These are phyloP conservation scores for Garra rufa DNA, from an alignment of 2,113 vertebrate genomes.

Conservation along the genomic window DNA sequence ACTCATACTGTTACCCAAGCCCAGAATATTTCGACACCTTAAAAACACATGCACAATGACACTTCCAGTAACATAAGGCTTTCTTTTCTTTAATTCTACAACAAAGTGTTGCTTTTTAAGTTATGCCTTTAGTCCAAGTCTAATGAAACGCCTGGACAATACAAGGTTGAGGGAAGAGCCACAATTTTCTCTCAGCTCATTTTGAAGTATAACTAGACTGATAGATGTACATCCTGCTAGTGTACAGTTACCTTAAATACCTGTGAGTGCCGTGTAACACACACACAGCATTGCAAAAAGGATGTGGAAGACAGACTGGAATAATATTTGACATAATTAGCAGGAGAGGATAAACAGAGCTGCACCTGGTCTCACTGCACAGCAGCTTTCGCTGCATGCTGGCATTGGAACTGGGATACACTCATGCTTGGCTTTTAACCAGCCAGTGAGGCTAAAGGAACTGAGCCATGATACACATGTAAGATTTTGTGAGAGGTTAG, in stretches of 20 bases:
- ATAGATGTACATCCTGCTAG: constrained; percentile 36
- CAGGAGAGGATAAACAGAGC: constrained; percentile 67
- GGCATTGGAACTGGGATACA: constrained; percentile 40
- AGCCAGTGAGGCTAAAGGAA: constrained; percentile 11
- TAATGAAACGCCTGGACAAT: neutral
- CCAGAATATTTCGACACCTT: constrained; percentile 49
- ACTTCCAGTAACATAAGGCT: neutral
- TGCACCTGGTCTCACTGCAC: constrained; percentile 68
- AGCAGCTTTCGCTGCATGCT: constrained; percentile 45
- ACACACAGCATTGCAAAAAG: neutral
- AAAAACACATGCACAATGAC: constrained; percentile 32
- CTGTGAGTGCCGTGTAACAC: constrained; percentile 10
- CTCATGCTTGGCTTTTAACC: constrained; percentile 24
- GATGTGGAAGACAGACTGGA: constrained; percentile 59
- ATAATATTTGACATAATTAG: constrained; percentile 75
- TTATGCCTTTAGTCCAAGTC: neutral
- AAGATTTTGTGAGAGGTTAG: constrained; percentile 7
- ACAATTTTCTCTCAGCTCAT: neutral
- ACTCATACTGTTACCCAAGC: constrained; percentile 46
- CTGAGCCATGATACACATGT: constrained; percentile 13
- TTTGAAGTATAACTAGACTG: neutral
- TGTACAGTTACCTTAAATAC: constrained; percentile 48
- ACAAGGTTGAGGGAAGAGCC: neutral
- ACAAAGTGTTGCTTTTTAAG: neutral
- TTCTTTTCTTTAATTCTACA: neutral